A percentile compares a stretch with the other conserved stretches of the same genome.
Conservation (phyloP, 2,888 invertebrate genomes). For the Meiosimyza decipiens region DNA sequence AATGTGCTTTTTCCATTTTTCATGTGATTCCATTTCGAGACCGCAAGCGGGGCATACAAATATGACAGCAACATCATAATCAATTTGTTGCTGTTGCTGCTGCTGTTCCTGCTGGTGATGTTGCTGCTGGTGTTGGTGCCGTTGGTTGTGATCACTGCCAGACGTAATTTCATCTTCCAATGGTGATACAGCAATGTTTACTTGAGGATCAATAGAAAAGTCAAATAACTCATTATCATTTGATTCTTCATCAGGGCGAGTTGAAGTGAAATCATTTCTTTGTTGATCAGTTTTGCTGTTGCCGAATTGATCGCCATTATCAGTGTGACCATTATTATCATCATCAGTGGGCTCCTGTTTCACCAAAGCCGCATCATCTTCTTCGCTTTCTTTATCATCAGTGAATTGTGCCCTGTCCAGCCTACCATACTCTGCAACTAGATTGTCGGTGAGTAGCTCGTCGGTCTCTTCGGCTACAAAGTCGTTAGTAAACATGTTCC, state of each 20-base stretch:
- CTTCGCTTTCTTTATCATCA: constrained; percentile 44
- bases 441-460: constrained; percentile 21
- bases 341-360: constrained; percentile 36
- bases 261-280: constrained; percentile 17
- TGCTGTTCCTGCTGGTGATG: constrained; percentile 40
- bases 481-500: constrained; percentile 60
- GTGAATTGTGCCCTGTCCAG: constrained; percentile 32
- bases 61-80: constrained; percentile 58
- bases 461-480: constrained; percentile 48
- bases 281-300: constrained; percentile 22
- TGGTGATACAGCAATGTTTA: constrained; percentile 37
- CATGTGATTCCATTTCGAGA: constrained; percentile 55
- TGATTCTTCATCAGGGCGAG: constrained; percentile 29
- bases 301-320: constrained; percentile 34
- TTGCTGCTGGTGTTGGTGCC: constrained; percentile 51
- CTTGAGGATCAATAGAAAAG: constrained; percentile 53
- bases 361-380: constrained; percentile 36
- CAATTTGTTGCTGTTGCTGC: constrained; percentile 43
- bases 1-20: constrained; percentile 59
- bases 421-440: constrained; percentile 29
- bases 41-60: constrained; percentile 62
- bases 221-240: constrained; percentile 59
- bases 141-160: constrained; percentile 2
- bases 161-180: constrained; percentile 6
- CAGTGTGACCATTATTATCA: constrained; percentile 22